Evolutionary conservation across 2,888 invertebrate genomes (phyloP).

Genomic region (Aricia artaxerxes): DNA sequence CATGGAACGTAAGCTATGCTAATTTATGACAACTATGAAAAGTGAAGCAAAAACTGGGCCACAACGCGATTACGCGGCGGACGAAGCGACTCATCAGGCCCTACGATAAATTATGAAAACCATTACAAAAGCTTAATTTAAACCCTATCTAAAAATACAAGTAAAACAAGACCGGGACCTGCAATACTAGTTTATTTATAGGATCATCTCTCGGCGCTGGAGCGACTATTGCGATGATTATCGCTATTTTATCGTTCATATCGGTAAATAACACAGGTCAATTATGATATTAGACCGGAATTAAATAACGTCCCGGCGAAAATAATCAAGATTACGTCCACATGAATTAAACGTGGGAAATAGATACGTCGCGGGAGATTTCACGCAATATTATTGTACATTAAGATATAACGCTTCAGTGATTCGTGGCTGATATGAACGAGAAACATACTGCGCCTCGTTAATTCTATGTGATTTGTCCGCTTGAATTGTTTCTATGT

Average conservation of each 20-base stretch:
- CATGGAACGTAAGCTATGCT: background rate
- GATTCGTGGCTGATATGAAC: constrained; percentile 22
- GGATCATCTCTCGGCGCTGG: constrained; percentile 40
- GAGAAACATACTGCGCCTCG: constrained; percentile 17
- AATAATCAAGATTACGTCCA: constrained; percentile 36
- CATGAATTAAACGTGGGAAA: constrained; percentile 31
- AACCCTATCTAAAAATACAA: constrained; percentile 39
- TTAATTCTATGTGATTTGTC: constrained; percentile 24
- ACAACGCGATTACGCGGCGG: background rate
- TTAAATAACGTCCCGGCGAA: constrained; percentile 39
- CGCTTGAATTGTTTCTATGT: background rate
- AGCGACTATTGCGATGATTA: constrained; percentile 42
- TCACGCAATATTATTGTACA: constrained; percentile 29
- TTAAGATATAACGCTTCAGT: constrained; percentile 27
- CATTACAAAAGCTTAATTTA: constrained; percentile 43
- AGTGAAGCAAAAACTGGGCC: constrained; percentile 4
- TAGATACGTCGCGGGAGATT: constrained; percentile 27
- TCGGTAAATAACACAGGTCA: constrained; percentile 42
- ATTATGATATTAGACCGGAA: constrained; percentile 41
- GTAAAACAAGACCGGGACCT: constrained; percentile 38
- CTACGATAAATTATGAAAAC: constrained; percentile 35
- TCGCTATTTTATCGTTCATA: constrained; percentile 42
- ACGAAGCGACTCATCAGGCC: constrained; percentile 12
- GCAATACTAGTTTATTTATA: constrained; percentile 43
- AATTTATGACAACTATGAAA: background rate